Evolutionary conservation across 2,888 invertebrate species (phyloP).

Genomic region (Helleia helle): DNA sequence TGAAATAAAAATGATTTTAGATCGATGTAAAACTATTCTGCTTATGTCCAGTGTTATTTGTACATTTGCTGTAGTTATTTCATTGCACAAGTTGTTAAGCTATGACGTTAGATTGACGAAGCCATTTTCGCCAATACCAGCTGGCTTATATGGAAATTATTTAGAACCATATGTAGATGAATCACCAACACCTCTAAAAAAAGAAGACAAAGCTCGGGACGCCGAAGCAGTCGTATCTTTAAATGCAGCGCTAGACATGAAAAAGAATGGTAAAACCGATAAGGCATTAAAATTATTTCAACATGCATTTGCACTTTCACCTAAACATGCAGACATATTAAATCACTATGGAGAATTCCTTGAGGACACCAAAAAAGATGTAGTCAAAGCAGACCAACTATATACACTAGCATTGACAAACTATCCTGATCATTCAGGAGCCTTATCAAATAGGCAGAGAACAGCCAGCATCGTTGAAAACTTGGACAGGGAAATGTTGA

Average conservation of each 20-base stretch:
- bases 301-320: conserved; percentile 93
- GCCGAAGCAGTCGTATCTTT: conserved; percentile 89
- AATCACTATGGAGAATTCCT: conserved; percentile 95
- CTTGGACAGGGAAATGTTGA: conserved; percentile 85
- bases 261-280: conserved; percentile 84
- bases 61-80: conserved; percentile 54
- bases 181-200: conserved; percentile 28
- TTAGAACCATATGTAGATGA: conserved; percentile 44
- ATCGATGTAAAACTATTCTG: conserved; percentile 57
- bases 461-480: conserved; percentile 93
- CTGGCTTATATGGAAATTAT: conserved; percentile 54
- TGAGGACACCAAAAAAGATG: conserved; percentile 87
- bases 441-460: conserved; percentile 85
- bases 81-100: conserved; percentile 50
- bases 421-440: conserved; percentile 87
- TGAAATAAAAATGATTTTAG: conserved; percentile 52
- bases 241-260: conserved; percentile 89
- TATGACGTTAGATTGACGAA: conserved; percentile 49
- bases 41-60: conserved; percentile 59
- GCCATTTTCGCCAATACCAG: conserved; percentile 59
- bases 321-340: conserved; percentile 92
- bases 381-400: conserved; percentile 91
- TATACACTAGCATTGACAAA: conserved; percentile 89
- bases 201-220: conserved; percentile 40
- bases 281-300: conserved; percentile 91